Conservation (phyloP, 2,888 invertebrate species). For the Seira musarum region DNA sequence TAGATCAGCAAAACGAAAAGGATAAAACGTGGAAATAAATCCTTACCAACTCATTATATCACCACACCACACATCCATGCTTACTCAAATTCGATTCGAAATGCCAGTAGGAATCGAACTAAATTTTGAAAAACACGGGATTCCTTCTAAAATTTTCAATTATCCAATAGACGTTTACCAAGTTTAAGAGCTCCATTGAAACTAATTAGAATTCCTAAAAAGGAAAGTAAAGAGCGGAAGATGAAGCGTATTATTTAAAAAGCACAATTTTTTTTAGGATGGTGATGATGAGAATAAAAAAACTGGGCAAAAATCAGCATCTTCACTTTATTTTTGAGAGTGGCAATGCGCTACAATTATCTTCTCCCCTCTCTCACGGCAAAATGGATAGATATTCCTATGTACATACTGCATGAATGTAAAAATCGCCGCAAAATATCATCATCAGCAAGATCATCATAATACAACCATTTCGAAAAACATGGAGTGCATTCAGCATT, state of each 20-base stretch:
- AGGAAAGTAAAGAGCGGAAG: background rate
- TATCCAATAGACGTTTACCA: no score
- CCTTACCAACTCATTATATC: no score
- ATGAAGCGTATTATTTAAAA: background rate
- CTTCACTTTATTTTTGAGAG: constrained; percentile 41
- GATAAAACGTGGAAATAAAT: no score
- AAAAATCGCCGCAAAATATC: constrained; percentile 14
- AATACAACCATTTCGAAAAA: constrained; percentile 9
- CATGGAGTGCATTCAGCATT: constrained; percentile 33
- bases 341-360: constrained; percentile 24
- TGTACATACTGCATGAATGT: background rate
- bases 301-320: constrained; percentile 52
- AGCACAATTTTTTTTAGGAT: background rate
- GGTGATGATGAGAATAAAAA: constrained; percentile 48
- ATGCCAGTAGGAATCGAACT: no score
- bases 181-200: no score
- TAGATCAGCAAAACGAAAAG: no score
- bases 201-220: no score
- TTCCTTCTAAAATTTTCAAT: no score
- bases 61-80: no score
- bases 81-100: no score
- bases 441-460: constrained; percentile 13
- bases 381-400: background rate
- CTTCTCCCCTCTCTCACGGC: background rate
- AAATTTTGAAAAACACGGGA: no score